These are phyloP conservation scores for Ardeotis arabs DNA, from an alignment of 2,113 vertebrate genomes.

Conservation along the genomic window DNA sequence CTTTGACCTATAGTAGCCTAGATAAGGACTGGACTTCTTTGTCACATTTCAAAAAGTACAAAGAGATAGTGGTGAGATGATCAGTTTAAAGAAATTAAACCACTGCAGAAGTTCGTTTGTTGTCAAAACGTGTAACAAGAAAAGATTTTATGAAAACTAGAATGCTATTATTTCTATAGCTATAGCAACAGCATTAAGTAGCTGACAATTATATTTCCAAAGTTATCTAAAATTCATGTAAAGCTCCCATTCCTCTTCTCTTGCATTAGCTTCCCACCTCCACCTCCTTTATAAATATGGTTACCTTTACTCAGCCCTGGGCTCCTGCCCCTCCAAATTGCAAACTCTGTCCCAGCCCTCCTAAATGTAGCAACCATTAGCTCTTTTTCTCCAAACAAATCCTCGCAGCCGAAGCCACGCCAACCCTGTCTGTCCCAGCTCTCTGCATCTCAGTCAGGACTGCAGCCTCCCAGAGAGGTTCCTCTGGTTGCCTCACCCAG, in stretches of 20 bases:
- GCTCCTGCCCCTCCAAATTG: neutral
- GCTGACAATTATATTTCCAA: neutral
- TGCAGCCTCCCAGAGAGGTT: neutral
- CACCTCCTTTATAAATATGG: neutral
- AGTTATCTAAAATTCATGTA: neutral
- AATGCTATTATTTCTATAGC: neutral
- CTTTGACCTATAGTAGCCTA: neutral
- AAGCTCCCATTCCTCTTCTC: neutral
- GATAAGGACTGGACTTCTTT: neutral
- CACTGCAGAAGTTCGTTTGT: neutral
- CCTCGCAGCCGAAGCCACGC: neutral
- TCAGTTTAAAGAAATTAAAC: conserved; percentile 26
- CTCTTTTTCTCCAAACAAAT: neutral
- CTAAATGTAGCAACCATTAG: neutral
- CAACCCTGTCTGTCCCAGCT: neutral
- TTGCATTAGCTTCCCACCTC: neutral
- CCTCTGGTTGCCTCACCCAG: neutral
- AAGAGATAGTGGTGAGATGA: neutral
- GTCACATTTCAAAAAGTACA: neutral
- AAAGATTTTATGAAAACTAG: neutral
- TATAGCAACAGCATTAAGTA: neutral
- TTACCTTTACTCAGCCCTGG: neutral
- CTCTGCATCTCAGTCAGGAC: neutral
- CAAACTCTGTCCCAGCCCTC: neutral
- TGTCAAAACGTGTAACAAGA: neutral